Evolutionary conservation across 35 echinoderm and acorn worm genomes (phyloP).

Genomic region (Antedon bifida): DNA sequence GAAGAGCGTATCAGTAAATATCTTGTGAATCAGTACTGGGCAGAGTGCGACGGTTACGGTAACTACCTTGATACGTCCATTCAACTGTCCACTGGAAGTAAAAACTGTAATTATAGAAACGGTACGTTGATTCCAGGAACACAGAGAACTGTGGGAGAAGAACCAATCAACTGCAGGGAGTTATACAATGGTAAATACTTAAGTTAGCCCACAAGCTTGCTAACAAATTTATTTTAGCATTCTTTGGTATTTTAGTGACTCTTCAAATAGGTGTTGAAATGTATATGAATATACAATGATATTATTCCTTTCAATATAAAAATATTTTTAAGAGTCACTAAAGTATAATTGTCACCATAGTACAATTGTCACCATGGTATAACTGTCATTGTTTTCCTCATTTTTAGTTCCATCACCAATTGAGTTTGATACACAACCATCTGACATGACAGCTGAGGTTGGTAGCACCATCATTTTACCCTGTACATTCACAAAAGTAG

Average conservation of each 20-base stretch:
- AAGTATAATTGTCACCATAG: too few species aligned
- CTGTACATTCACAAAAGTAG: not conserved
- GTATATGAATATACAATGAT: too few species aligned
- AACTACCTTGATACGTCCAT: not conserved
- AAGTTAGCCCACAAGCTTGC: too few species aligned
- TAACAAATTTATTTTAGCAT: too few species aligned
- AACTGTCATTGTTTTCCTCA: not conserved
- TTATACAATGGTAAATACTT: not conserved
- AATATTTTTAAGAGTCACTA: too few species aligned
- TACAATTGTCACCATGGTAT: too few species aligned
- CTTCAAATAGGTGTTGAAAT: too few species aligned
- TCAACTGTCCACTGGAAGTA: not conserved
- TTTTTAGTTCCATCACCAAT: not conserved
- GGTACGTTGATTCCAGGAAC: not conserved
- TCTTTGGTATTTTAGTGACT: too few species aligned
- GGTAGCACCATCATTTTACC: not conserved
- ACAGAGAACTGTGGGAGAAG: not conserved
- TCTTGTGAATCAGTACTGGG: not conserved
- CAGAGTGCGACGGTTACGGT: not conserved
- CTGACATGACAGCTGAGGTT: not conserved
- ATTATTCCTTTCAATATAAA: too few species aligned
- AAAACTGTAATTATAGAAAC: not conserved
- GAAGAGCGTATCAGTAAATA: not conserved
- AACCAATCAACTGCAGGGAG: not conserved
- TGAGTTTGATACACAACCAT: not conserved